Base-by-base conservation (phyloP, 2,797 vertebrate genomes). In the Ctenopoma kingsleyae region DNA sequence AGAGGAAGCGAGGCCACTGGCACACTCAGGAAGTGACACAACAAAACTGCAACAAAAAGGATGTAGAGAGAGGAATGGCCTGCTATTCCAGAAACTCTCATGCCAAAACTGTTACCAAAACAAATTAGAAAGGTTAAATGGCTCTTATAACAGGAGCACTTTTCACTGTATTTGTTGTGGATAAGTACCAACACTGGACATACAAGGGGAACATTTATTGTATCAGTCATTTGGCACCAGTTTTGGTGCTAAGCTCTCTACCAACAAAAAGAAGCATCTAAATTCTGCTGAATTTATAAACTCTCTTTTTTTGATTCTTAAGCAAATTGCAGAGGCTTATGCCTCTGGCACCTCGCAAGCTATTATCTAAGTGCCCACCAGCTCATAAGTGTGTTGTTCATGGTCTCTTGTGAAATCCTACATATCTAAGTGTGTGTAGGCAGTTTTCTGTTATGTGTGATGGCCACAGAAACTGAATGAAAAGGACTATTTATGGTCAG, bases 311-410 rank as follows among this genome's bases (percentile, higher is more conserved):
- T 91, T 91, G 87, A 93, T 96, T 95, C 84, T 91, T 93, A 93
- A 91, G 91, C 89, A 87, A 95, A 94, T 90, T 89, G 94, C 95
- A 91, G 94, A 95, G 94, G 94, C 94, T 95, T 93, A 92, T 95
- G 93, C 94, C 95, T 96, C 95, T 95, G 94, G 95, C 95, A 95
- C 96, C 95, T 95, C 94, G 93, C 93, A 94, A 97, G 95, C 96
- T 96, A 95, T 96, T 97, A 94, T 92, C 91, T 94, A 99, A 99
- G 98, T 99, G 97, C 97, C 97, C 97, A 97, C 95, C 95, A 97
- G 95, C 96, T 96, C 92, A 93, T 93, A 94, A 94, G 95, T 94
- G 95, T 97, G 95, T 96, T 94, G 95, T 95, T 95, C 92, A 96
- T 95, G 95, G 94, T 97, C 95, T 95, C 93, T 91, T 78, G 89